Conservation (phyloP, 2,888 invertebrate genomes). For the Heliconius erato region DNA sequence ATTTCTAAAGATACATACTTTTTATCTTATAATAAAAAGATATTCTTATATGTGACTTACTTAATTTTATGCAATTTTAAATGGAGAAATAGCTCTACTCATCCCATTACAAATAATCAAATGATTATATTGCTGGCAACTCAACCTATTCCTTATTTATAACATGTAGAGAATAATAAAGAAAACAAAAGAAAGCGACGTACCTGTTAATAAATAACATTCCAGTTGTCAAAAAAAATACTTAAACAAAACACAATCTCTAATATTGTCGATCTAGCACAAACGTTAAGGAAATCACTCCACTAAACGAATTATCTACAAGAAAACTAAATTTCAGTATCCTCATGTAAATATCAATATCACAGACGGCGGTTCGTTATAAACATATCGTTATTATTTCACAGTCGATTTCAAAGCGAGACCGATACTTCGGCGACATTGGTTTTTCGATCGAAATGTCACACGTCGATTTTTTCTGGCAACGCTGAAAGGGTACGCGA, state of each 20-base stretch:
- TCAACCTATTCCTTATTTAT: not conserved
- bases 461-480: conserved; percentile 78
- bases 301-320: conserved; percentile 71
- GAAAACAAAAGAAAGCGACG: not conserved
- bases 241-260: conserved; percentile 47
- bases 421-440: conserved; percentile 65
- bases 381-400: conserved; percentile 65
- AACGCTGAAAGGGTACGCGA: conserved; percentile 77
- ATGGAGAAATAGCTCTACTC: not conserved
- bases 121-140: not conserved
- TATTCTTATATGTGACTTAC: not conserved
- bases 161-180: not conserved
- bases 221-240: not conserved
- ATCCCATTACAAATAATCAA: too few species aligned
- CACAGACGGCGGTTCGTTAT: conserved; percentile 81
- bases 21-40: not conserved
- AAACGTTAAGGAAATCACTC: conserved; percentile 70
- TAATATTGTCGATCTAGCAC: conserved; percentile 50
- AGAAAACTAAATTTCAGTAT: conserved; percentile 72
- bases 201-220: conserved; percentile 26
- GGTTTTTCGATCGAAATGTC: conserved; percentile 74
- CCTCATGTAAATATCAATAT: conserved; percentile 72
- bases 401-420: conserved; percentile 60
- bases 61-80: not conserved
- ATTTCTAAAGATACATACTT: not conserved